Conservation (phyloP, 2,797 vertebrate genomes). For the Phyllotis vaccarum region DNA sequence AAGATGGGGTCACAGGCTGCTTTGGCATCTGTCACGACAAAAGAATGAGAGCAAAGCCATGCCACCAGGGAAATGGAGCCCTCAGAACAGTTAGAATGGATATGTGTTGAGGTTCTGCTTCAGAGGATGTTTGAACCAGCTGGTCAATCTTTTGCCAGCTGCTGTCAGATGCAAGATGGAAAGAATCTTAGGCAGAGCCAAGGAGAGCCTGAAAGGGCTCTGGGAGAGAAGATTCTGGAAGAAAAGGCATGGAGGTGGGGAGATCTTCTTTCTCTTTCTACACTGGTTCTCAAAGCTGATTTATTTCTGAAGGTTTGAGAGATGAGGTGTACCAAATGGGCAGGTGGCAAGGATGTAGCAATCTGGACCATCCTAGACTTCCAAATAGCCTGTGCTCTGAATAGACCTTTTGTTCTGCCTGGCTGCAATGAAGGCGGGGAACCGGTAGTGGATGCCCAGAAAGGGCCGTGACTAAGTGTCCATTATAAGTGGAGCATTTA, state of each 20-base stretch:
- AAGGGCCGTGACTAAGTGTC: slow-evolving; percentile 3
- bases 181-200: not conserved
- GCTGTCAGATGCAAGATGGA: not conserved
- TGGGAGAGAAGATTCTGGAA: not conserved
- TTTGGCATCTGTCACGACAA: fast-evolving
- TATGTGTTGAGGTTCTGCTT: fast-evolving
- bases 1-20: not conserved
- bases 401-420: not conserved
- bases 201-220: fast-evolving
- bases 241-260: not conserved
- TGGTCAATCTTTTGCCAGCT: not conserved
- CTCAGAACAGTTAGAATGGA: too few relatives aligned
- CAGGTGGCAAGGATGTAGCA: fast-evolving
- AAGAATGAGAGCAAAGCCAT: not conserved
- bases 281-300: not conserved
- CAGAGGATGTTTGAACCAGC: not conserved
- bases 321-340: not conserved
- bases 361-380: not conserved
- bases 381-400: not conserved
- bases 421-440: not conserved
- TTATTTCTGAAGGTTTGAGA: not conserved
- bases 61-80: not conserved
- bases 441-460: not conserved
- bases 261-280: not conserved
- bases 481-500: slow-evolving; percentile 40